Base-by-base conservation (phyloP, 1,140 invertebrate genomes). In the Cydia splendana region DNA sequence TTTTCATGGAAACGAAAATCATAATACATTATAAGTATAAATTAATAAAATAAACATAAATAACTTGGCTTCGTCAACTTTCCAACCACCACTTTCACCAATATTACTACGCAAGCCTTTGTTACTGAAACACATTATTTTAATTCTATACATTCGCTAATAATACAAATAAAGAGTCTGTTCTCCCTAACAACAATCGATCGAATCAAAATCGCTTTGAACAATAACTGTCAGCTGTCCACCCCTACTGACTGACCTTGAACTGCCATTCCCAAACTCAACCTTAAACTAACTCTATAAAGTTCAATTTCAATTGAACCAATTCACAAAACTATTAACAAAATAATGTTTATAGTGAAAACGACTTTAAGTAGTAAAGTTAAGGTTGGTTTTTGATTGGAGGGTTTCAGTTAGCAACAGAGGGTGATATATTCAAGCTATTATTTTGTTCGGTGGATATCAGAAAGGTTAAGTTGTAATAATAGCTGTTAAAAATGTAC, bases 181-280 rank as follows among this genome's bases (percentile, higher is more conserved):
- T 71, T n/a, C 67, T 42, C 67, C 10, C 67, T 45, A 18, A 6
- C 67, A 71, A 62, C 53, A 57, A 62, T 71, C 67, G 67, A 71
- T 71, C 67, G 67, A 71, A 71, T 71, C 67, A 42, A 71, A 71
- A 71, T 71, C 38, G 67, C 67, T 53, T n/a, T 18, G 13, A 71
- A 71, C 67, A 71, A 71, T 71, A 71, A 71, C 67, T 42, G 67
- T 71, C 67, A 71, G 67, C 67, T 45, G 67, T 42, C 67, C 30
- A 71, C 67, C 67, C 67, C 67, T 69, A 34, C 24, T 34, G 4
- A 42, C 67, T 71, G 67, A 71, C 67, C 67, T 71, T 71, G 67
- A 71, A 71, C 9, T 6, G 1, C 15, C 34, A 18, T 4, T 2
- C 10, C 34, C 18, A 71, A 42, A 18, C 4, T 20, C 12, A 71